phyloP scores from a whole-genome alignment of 2,113 vertebrate species.

The Gymnobelideus leadbeateri region DNA sequence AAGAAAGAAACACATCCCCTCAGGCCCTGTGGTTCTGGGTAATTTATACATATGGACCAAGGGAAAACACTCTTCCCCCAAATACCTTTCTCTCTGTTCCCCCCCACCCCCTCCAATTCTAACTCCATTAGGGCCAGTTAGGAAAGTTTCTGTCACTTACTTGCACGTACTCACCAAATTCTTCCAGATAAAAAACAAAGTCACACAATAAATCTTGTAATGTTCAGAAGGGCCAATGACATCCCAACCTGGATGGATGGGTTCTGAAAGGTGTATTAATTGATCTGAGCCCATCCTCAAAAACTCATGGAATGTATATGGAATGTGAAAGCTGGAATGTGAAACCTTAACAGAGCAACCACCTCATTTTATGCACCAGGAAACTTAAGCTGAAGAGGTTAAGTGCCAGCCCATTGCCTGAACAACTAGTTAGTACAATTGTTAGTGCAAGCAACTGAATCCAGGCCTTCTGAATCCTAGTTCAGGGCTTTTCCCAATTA shows the following conservation, averaged over 20 bases:
- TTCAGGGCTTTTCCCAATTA: background rate
- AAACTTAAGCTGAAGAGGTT: conserved; percentile 3
- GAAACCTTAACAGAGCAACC: conserved; percentile 20
- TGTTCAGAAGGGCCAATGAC: background rate
- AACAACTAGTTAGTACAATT: background rate
- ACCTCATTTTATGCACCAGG: conserved; percentile 20
- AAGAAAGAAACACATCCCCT: background rate
- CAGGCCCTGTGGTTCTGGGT: background rate
- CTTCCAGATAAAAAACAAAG: background rate
- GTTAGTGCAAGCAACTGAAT: background rate
- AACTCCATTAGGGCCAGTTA: background rate
- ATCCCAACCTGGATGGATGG: background rate
- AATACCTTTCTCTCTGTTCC: background rate
- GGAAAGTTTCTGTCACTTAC: background rate
- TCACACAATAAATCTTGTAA: background rate
- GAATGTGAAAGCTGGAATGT: conserved; percentile 29
- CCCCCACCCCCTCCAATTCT: background rate
- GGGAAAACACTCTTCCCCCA: background rate
- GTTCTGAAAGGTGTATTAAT: background rate
- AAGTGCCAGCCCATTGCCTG: background rate
- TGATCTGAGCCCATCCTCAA: background rate
- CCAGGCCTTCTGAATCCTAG: background rate
- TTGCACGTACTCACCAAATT: background rate
- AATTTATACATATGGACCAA: background rate
- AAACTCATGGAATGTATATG: background rate